Conservation (phyloP, 2,113 vertebrate genomes). For the Orcinus orca region DNA sequence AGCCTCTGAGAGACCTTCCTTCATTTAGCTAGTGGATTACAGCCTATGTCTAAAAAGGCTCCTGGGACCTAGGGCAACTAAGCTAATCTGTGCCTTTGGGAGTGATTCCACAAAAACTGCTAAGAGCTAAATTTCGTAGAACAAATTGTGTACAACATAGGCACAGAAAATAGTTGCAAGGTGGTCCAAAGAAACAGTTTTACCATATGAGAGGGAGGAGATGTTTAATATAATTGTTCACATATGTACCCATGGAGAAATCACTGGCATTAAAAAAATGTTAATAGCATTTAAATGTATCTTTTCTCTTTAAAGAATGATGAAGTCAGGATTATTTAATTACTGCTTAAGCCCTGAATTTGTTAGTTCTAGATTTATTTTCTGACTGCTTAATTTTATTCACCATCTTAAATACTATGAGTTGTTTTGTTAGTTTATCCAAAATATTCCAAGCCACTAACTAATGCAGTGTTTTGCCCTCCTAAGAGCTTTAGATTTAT, state of each 20-base stretch:
- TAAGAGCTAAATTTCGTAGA: constrained; percentile 59
- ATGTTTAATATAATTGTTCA: not conserved
- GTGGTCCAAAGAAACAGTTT: not conserved
- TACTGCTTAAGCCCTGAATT: not conserved
- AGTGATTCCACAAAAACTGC: constrained; percentile 52
- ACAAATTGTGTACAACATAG: constrained; percentile 44
- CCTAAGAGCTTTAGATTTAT: not conserved
- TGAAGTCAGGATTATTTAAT: not conserved
- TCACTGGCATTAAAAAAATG: not conserved
- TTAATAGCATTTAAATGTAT: not conserved
- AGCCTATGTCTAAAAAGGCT: constrained; percentile 42
- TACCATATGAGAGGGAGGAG: not conserved
- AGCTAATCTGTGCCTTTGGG: constrained; percentile 42
- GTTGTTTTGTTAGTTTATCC: not conserved
- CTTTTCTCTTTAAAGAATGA: not conserved
- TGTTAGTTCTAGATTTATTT: constrained; percentile 28
- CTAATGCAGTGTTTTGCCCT: not conserved
- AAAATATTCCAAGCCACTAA: not conserved
- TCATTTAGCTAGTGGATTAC: constrained; percentile 53
- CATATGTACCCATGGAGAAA: not conserved
- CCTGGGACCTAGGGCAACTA: not conserved
- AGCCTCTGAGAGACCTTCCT: constrained; percentile 33
- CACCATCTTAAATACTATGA: not conserved
- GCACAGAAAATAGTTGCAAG: constrained; percentile 26
- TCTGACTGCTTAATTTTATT: not conserved